Evolutionary conservation across 1,140 invertebrate genomes (phyloP), one percentile per base, ranked within the genome.

Genomic region (Drosophila simulans): DNA sequence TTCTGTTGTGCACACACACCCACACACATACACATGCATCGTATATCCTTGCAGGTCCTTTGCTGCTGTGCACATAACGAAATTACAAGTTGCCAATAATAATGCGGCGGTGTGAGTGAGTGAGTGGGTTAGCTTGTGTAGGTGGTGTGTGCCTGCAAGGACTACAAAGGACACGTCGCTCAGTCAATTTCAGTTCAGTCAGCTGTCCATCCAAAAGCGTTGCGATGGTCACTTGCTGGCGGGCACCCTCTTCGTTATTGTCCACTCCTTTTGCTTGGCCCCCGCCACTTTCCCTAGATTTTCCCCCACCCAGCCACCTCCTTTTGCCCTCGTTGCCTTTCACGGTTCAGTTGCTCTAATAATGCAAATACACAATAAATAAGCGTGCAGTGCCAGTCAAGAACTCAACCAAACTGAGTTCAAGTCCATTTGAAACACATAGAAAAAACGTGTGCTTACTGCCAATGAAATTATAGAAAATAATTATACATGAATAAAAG

Each of bases 71-170:
- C 59, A 65, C 71, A 72, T 89, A 80, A 84, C 80, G 58, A 88
- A 88, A 89, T 88, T 89, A 88, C 84, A 88, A 89, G 80, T 88
- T 88, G 84, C 76, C 83, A 79, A 88, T 89, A 88, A 80, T 77
- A 75, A 81, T 42, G 59, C 17, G 35, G 31, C 25, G 37, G 51
- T 51, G 17, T 22, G 27, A 15, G 25, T 51, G n/a, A 7, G 15
- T 31, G 34, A 8, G 20, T 8, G 27, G 13, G 17, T 13, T 13
- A 39, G 35, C n/a, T n/a, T 64, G 25, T 49, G 53, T 58, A 35
- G 45, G 46, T 43, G 20, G 20, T 22, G 3, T 2, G 45, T 34
- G 45, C 35, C 45, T 17, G 27, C 49, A 48, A 54, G 58, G 58
- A 65, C 55, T 60, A 83, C 80, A 84, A 84, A 79, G 64, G 52